Percentiles rank a stretch among this genome's conserved stretches.
Evolutionary conservation across 2,113 vertebrate species (phyloP).

Genomic region (Callopanchax toddi): DNA sequence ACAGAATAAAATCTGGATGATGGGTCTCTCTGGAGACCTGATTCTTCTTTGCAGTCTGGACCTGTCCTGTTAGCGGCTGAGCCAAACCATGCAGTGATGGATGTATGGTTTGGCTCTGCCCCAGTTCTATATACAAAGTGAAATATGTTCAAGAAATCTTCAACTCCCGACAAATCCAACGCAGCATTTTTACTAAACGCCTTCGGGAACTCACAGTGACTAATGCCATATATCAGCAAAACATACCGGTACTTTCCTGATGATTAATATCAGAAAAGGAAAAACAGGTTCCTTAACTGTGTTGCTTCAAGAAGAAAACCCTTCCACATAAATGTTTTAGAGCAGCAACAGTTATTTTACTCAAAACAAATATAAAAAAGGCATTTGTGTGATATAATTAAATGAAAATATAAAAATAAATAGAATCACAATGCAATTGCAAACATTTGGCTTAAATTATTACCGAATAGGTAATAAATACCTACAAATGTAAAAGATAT

Average conservation of each 20-base stretch:
- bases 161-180: background rate
- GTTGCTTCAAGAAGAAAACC: background rate
- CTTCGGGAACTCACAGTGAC: background rate
- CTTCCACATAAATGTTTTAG: background rate
- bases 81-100: too few species aligned
- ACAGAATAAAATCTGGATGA: too few species aligned
- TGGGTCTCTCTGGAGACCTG: too few species aligned
- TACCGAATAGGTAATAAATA: too few species aligned
- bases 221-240: background rate
- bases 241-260: background rate
- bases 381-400: background rate
- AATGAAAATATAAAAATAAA: background rate
- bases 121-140: too few species aligned
- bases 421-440: too few species aligned
- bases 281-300: conserved; percentile 7
- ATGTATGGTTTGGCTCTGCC: too few species aligned
- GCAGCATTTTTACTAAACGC: background rate
- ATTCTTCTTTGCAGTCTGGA: too few species aligned
- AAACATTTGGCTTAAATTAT: background rate
- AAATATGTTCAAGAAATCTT: too few species aligned
- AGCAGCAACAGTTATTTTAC: background rate
- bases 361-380: background rate
- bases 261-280: background rate
- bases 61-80: too few species aligned
- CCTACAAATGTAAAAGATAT: too few species aligned